Base-by-base conservation (phyloP, 37 sponge, comb jelly and placozoan species). In the Eunapius fragilis region DNA sequence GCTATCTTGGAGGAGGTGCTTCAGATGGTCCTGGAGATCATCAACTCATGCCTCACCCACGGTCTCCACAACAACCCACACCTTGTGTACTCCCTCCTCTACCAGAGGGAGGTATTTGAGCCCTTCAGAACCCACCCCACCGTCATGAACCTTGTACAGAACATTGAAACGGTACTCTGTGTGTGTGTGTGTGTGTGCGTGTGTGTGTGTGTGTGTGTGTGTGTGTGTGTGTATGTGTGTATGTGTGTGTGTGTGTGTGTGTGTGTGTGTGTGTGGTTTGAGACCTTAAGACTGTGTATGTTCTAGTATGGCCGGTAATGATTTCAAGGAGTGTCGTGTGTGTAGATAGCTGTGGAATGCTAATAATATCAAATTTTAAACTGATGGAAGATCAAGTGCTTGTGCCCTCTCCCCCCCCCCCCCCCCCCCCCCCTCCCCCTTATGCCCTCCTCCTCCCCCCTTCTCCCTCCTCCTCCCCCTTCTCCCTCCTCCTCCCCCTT, bases 11-110 rank as follows among this genome's bases (percentile, higher is more conserved):
- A 98, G 70, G 99, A 96, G 76, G 80, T 98, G 25, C 79, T 98
- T 75, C 80, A 87, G 80, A 98, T 95, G 89, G 78, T 98, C 2
- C 80, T 98, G 72, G 99, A 96, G 76, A 87, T 98, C n/a, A 83
- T 93, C 70, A 98, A 98, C 87, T 92, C 93, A 30, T 69, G 87
- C 27, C 93, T 98, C 25, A 90, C 95, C 9, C 89, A 96, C 70
- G 84, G 83, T 35, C 92, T 96, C 23, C 82, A 89, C 45, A 86
- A 86, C 69, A 98, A 98, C 75, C 94, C 97, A 25, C 94, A 95
- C 45, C 90, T 98, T 9, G 88, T 98, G 32, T 98, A 98, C 89
- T 95, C 91, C 70, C 82, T 98, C 31, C 88, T 98, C 67, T 91
- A 96, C 79, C 93, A 95, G 79, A 80, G 94, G 68, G 97, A 96